phyloP scores from a whole-genome alignment of 2,888 invertebrate species.

The Eupithecia inturbata region DNA sequence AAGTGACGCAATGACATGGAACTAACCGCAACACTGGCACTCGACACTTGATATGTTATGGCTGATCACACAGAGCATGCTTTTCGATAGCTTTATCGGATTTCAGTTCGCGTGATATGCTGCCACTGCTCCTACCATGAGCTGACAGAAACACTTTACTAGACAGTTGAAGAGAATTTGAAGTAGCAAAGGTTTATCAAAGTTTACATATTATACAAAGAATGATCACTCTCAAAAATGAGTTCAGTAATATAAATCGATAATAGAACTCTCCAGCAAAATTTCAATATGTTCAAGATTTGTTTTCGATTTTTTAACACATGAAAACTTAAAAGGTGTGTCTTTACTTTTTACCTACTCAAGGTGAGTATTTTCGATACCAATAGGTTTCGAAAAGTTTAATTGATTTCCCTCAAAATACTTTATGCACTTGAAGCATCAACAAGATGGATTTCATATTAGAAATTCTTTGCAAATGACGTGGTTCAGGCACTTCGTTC shows the following conservation, averaged over 20 bases:
- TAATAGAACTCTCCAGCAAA: background rate
- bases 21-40: slow-evolving; percentile 26
- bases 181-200: background rate
- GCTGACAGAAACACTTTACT: background rate
- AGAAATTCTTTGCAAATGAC: slow-evolving; percentile 9
- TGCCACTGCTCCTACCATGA: background rate
- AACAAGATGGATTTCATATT: background rate
- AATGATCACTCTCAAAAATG: background rate
- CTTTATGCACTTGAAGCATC: no score
- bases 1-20: slow-evolving; percentile 26
- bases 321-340: background rate
- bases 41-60: slow-evolving; percentile 18
- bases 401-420: no score
- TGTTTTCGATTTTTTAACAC: background rate
- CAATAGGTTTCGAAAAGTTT: no score
- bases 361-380: no score
- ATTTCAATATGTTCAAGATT: background rate
- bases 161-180: background rate
- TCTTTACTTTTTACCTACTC: no score
- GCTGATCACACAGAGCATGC: slow-evolving; percentile 33
- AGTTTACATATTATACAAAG: background rate
- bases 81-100: slow-evolving; percentile 27
- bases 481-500: slow-evolving; percentile 4
- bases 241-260: background rate
- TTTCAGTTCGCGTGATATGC: slow-evolving; percentile 11